Conservation (phyloP, 64 coral and sea anemone genomes). For the Montipora sp. region DNA sequence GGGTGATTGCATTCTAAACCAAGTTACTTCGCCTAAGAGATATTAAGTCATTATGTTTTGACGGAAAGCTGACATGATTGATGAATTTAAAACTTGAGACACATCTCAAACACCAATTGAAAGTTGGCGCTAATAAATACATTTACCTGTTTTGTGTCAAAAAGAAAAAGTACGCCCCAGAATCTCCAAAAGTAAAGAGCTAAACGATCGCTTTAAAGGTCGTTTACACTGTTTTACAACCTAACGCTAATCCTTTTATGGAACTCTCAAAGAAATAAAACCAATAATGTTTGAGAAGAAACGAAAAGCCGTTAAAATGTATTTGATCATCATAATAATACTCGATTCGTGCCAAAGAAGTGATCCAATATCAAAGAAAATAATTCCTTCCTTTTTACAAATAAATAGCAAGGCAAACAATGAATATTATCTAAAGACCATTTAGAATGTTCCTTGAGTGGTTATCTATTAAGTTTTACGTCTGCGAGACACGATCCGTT, state of each 20-base stretch:
- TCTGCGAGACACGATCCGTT: not conserved
- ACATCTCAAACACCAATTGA: slow-evolving; percentile 73
- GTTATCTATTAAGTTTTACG: slow-evolving; percentile 26
- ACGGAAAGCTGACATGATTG: slow-evolving; percentile 94
- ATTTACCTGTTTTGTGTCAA: not conserved
- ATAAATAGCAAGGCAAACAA: slow-evolving; percentile 53
- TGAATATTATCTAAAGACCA: slow-evolving; percentile 38
- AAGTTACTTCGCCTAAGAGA: slow-evolving; percentile 92
- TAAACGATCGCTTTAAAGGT: slow-evolving; percentile 8
- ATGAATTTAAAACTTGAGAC: slow-evolving; percentile 74
- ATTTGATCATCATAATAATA: slow-evolving; percentile 21
- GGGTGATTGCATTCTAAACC: slow-evolving; percentile 77
- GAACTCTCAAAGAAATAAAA: not conserved
- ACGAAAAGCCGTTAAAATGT: slow-evolving; percentile 9
- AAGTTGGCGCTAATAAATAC: slow-evolving; percentile 38
- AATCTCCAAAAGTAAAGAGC: not conserved
- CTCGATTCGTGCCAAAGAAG: slow-evolving; percentile 8
- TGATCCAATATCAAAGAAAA: slow-evolving; percentile 22
- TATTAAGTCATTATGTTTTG: slow-evolving; percentile 98
- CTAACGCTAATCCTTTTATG: not conserved
- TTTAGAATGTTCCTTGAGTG: not conserved
- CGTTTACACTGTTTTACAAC: not conserved
- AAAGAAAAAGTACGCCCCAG: slow-evolving; percentile 2
- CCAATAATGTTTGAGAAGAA: slow-evolving; percentile 20
- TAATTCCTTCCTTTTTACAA: slow-evolving; percentile 52